Evolutionary conservation across 2,888 invertebrate genomes (phyloP).

Genomic region (Clusia tigrina): DNA sequence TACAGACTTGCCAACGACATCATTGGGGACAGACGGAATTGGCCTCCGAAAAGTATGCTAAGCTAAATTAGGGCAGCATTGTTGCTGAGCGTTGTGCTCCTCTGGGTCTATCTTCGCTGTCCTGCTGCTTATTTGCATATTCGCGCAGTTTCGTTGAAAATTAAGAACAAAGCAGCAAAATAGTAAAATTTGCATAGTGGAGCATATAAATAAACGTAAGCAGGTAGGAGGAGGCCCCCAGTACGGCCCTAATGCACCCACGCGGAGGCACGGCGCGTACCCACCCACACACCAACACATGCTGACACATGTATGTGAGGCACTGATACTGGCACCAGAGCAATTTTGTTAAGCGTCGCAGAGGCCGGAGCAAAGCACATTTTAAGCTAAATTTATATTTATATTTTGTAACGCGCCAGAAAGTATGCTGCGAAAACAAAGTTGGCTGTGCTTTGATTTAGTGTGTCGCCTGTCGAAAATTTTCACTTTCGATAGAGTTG

Average conservation of each 20-base stretch:
- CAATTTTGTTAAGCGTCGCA: not conserved
- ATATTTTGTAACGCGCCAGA: not conserved
- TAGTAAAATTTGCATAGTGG: not conserved
- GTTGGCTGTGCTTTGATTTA: constrained; percentile 16
- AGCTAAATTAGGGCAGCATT: not conserved
- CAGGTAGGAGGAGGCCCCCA: not conserved
- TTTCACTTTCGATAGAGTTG: not conserved
- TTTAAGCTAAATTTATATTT: constrained; percentile 11
- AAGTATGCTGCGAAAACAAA: not conserved
- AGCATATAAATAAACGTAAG: not conserved
- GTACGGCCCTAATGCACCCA: too few species aligned
- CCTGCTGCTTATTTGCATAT: not conserved
- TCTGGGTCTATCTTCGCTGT: not conserved
- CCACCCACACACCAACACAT: not conserved
- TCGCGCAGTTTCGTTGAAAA: not conserved
- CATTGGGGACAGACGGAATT: too few species aligned
- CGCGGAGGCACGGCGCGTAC: too few species aligned
- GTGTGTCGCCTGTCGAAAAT: not conserved
- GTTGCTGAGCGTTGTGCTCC: not conserved
- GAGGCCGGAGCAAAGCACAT: not conserved
- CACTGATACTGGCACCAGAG: not conserved
- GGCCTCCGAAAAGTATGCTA: not conserved
- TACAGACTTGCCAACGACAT: too few species aligned
- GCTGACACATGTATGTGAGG: not conserved
- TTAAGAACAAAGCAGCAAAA: not conserved